Evolutionary conservation across 2,888 invertebrate genomes (phyloP).

Genomic region (Megamerina dolium): DNA sequence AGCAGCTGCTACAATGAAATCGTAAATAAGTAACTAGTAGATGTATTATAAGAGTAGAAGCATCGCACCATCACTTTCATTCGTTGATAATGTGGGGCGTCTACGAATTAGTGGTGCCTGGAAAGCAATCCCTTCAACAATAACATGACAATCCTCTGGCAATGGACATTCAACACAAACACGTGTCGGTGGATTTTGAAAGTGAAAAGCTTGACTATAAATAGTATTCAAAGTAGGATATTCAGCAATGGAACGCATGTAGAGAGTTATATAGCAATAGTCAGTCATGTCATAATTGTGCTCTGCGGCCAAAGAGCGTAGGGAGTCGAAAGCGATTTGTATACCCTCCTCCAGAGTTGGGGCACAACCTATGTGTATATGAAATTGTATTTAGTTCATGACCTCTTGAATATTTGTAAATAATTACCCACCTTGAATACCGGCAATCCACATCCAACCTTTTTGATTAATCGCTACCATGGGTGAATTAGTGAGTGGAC

Average conservation of each 20-base stretch:
- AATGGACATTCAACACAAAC: slow-evolving; percentile 80
- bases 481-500: slow-evolving; percentile 58
- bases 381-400: too few relatives aligned
- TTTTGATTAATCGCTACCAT: slow-evolving; percentile 61
- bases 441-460: slow-evolving; percentile 82
- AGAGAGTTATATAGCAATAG: slow-evolving; percentile 76
- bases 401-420: too few relatives aligned
- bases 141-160: slow-evolving; percentile 63
- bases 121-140: slow-evolving; percentile 70
- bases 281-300: slow-evolving; percentile 54
- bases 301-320: slow-evolving; percentile 52
- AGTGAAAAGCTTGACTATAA: slow-evolving; percentile 67
- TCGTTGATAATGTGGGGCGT: slow-evolving; percentile 23
- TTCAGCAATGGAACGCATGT: slow-evolving; percentile 74
- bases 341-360: slow-evolving; percentile 61
- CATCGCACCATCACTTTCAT: slow-evolving; percentile 21
- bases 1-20: too few relatives aligned
- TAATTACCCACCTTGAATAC: slow-evolving; percentile 60
- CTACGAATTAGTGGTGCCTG: slow-evolving; percentile 37
- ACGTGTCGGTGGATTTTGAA: slow-evolving; percentile 76
- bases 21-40: too few relatives aligned
- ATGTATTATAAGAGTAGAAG: too few relatives aligned
- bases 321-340: slow-evolving; percentile 65
- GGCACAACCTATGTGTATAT: slow-evolving; percentile 55
- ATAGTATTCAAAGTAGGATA: slow-evolving; percentile 72